These are phyloP conservation scores for Latrodectus geometricus DNA, from an alignment of 1,140 invertebrate genomes.

Conservation along the genomic window DNA sequence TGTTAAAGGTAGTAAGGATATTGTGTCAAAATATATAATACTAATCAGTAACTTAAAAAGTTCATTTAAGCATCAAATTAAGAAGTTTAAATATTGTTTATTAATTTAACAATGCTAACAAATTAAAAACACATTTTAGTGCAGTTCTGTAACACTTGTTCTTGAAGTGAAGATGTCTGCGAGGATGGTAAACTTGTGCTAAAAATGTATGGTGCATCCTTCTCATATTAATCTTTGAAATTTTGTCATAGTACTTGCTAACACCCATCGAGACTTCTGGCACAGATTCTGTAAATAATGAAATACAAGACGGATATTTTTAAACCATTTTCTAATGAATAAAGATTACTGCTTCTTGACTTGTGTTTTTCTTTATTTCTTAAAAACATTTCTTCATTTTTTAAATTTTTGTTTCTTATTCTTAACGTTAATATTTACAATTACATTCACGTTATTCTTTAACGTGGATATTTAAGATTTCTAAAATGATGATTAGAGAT, in stretches of 20 bases:
- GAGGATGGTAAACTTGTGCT: neutral
- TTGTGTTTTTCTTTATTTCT: too few relatives aligned
- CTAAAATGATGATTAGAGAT: too few relatives aligned
- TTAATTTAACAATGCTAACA: neutral
- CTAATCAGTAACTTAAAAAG: neutral
- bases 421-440: too few relatives aligned
- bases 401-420: too few relatives aligned
- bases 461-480: too few relatives aligned
- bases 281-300: conserved; percentile 49
- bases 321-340: conserved; percentile 59
- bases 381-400: too few relatives aligned
- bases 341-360: conserved; percentile 50
- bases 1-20: neutral
- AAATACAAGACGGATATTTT: conserved; percentile 57
- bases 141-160: neutral
- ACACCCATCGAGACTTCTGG: conserved; percentile 3
- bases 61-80: neutral
- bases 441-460: too few relatives aligned
- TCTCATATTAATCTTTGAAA: neutral
- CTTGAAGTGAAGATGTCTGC: neutral
- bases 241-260: conserved; percentile 12
- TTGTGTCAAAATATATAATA: conserved; percentile 4
- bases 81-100: neutral
- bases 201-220: neutral
- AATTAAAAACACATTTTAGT: neutral